phyloP scores from a whole-genome alignment of 2,888 invertebrate species.

The Epinotia bilunana region DNA sequence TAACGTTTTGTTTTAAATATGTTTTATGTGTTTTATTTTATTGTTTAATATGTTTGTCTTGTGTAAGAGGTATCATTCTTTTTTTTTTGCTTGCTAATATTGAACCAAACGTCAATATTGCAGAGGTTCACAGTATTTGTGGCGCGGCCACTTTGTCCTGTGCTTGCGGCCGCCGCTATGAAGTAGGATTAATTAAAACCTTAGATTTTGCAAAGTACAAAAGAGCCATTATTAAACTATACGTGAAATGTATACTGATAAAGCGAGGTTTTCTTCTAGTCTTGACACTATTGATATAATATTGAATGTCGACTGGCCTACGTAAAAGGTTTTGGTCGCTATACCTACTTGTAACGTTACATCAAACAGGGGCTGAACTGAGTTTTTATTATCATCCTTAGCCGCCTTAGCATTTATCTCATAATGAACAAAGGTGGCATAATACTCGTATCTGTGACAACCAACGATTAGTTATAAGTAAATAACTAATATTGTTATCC shows the following conservation, averaged over 20 bases:
- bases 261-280: no score
- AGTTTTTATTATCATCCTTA: background rate
- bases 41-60: no score
- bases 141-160: slow-evolving; percentile 58
- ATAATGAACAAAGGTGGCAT: background rate
- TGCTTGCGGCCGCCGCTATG: slow-evolving; percentile 56
- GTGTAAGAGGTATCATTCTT: no score
- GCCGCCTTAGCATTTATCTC: background rate
- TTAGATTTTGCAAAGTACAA: slow-evolving; percentile 60
- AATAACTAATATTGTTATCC: no score
- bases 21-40: no score
- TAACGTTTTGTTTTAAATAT: no score
- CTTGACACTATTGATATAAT: no score
- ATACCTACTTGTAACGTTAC: slow-evolving; percentile 13
- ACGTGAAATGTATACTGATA: slow-evolving; percentile 21
- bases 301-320: no score
- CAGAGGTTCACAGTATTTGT: slow-evolving; percentile 49
- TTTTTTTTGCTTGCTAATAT: background rate
- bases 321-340: no score
- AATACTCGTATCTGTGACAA: background rate
- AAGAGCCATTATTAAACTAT: slow-evolving; percentile 53
- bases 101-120: background rate
- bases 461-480: background rate
- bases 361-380: background rate
- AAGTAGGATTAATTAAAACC: slow-evolving; percentile 70